Percentiles rank a stretch among this genome's conserved stretches.
Conservation (phyloP, 2,888 invertebrate species). For the Chelonus formosanus region DNA sequence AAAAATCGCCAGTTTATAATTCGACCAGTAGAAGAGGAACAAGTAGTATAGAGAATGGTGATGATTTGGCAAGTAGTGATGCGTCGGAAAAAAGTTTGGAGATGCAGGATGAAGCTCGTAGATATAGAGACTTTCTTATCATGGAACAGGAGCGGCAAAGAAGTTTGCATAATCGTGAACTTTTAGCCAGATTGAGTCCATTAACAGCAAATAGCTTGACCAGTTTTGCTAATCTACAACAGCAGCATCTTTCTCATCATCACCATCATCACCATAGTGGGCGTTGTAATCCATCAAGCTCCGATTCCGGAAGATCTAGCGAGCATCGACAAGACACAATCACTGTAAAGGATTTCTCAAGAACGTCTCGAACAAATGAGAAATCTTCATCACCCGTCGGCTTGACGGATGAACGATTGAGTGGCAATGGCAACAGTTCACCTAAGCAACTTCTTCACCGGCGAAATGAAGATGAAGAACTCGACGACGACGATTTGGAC, state of each 20-base stretch:
- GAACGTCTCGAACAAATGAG: slow-evolving; percentile 48
- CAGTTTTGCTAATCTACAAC: slow-evolving; percentile 47
- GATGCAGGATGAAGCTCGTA: slow-evolving; percentile 50
- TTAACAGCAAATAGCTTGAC: slow-evolving; percentile 54
- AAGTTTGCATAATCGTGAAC: slow-evolving; percentile 56
- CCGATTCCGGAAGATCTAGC: slow-evolving; percentile 31
- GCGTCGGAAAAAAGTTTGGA: slow-evolving; percentile 52
- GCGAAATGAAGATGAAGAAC: slow-evolving; percentile 35
- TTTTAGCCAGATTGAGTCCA: slow-evolving; percentile 58
- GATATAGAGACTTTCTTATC: slow-evolving; percentile 54
- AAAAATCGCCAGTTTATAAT: slow-evolving; percentile 48
- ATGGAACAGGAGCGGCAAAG: slow-evolving; percentile 60
- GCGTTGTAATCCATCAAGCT: slow-evolving; percentile 25
- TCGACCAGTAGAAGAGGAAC: slow-evolving; percentile 39
- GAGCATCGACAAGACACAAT: slow-evolving; percentile 51
- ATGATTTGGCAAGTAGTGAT: slow-evolving; percentile 41
- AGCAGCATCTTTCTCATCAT: slow-evolving; percentile 37
- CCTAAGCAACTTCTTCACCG: slow-evolving; percentile 35
- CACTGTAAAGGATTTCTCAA: slow-evolving; percentile 59
- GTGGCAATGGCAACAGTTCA: slow-evolving; percentile 32
- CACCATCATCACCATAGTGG: slow-evolving; percentile 35
- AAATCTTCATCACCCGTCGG: slow-evolving; percentile 56
- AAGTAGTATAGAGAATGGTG: slow-evolving; percentile 40
- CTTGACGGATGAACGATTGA: slow-evolving; percentile 43
- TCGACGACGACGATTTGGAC: slow-evolving; percentile 41